Base-by-base conservation (phyloP, 2,113 vertebrate genomes). In the Burhinus bistriatus region DNA sequence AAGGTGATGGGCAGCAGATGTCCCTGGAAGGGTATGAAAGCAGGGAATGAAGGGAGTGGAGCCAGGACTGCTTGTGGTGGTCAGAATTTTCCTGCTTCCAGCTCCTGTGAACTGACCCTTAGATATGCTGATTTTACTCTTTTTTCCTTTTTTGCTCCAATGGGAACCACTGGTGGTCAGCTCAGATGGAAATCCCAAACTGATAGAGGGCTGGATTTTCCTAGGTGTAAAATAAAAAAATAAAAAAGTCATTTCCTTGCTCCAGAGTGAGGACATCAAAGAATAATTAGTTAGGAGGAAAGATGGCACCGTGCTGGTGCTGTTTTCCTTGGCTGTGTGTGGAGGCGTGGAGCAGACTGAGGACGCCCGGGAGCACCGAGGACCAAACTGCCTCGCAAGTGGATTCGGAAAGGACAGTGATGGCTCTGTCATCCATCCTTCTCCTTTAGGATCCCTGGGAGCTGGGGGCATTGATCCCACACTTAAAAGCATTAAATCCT, bases 131-230 rank as follows among this genome's bases (percentile, higher is more conserved):
- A 25, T 58, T 72, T 65, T 38, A 11, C 4, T 11, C 9, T 66
- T 49, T 2, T 20, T 17, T 10, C 7, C 8, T 4, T 42, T 55
- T 77, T 87, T 15, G 15, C 29, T 62, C 29, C 62, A 9, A 7
- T 9, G 8, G 34, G 30, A 81, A 5, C 34, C 0, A 0, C 26
- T 0, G 0, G 4, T 0, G 2, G 5, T 23, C 17, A 36, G 30
- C 22, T 58, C 18, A 42, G 51, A 34, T 26, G 17, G 57, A 79
- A 58, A 75, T 32, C 42, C 15, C 55, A 20, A 3, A 6, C 55
- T 23, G 6, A 40, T 10, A 38, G 6, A 17, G 0, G 4, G 6
- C 13, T 83, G 32, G n/a, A 34, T 77, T 72, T 93, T 47, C 38
- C 23, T 30, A 34, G 23, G 45, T 9, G 9, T 70, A 42, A 68